phyloP scores from a whole-genome alignment of 2,113 vertebrate species.

The Melanocharis versteri region DNA sequence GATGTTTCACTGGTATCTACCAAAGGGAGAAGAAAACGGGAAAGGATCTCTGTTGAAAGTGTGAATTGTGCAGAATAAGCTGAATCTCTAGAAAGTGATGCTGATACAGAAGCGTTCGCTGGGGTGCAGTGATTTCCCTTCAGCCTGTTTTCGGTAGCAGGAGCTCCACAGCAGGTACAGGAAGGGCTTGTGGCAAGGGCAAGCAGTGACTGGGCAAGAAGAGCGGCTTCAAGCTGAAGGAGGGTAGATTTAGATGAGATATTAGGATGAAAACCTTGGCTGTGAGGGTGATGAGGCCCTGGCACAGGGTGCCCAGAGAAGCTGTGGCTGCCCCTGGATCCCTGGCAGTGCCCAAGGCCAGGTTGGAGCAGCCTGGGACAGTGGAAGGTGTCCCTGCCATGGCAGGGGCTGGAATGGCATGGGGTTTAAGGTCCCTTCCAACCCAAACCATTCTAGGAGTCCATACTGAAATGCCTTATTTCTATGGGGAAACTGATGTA shows the following conservation, averaged over 20 bases:
- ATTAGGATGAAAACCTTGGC: background rate
- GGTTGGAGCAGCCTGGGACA: fast-evolving
- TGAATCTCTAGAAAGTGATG: background rate
- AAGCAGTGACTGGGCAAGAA: background rate
- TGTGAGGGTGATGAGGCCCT: fast-evolving
- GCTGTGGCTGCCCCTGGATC: background rate
- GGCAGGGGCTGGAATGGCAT: background rate
- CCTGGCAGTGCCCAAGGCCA: fast-evolving
- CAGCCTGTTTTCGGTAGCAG: background rate
- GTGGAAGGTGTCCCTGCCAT: background rate
- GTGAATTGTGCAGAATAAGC: background rate
- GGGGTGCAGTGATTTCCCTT: background rate
- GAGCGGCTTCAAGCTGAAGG: background rate
- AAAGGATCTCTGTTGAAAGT: background rate
- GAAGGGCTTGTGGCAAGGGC: background rate
- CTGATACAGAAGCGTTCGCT: fast-evolving
- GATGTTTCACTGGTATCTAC: background rate
- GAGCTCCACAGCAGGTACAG: background rate
- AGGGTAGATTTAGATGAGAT: background rate
- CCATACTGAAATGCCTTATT: background rate
- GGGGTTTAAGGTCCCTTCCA: background rate
- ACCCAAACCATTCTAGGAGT: background rate
- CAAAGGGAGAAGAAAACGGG: background rate
- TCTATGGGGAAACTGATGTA: background rate
- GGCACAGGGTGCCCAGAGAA: background rate